Conservation (phyloP, 2,888 invertebrate species). For the Azorinus chamasolen region DNA sequence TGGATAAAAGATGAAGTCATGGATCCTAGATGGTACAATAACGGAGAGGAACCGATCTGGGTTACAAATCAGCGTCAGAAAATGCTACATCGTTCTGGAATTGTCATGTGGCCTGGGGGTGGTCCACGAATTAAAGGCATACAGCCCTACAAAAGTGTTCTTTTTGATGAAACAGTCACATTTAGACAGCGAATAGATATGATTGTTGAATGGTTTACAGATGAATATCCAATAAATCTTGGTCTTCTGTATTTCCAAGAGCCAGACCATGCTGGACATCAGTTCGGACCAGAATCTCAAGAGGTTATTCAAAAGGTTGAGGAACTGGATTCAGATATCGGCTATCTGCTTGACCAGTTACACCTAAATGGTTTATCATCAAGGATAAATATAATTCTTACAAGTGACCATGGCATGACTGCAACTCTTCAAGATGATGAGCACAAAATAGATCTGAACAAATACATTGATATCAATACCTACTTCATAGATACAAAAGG, state of each 20-base stretch:
- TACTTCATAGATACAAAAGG: slow-evolving; percentile 87
- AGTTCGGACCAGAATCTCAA: slow-evolving; percentile 87
- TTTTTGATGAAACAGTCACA: slow-evolving; percentile 74
- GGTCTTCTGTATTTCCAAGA: slow-evolving; percentile 91
- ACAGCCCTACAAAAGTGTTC: slow-evolving; percentile 66
- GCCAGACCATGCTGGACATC: slow-evolving; percentile 90
- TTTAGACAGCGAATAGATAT: slow-evolving; percentile 76
- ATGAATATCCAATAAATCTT: slow-evolving; percentile 89
- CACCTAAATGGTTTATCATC: slow-evolving; percentile 87
- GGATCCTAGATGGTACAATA: slow-evolving; percentile 87
- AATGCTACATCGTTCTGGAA: slow-evolving; percentile 89
- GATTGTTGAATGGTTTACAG: slow-evolving; percentile 81
- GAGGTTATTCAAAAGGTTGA: slow-evolving; percentile 88
- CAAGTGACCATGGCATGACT: slow-evolving; percentile 92
- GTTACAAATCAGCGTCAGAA: slow-evolving; percentile 88
- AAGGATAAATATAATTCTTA: slow-evolving; percentile 89
- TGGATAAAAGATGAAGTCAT: slow-evolving; percentile 69
- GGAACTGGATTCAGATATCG: slow-evolving; percentile 84
- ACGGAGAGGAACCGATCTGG: slow-evolving; percentile 86
- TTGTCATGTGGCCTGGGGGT: slow-evolving; percentile 91
- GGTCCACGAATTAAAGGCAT: slow-evolving; percentile 85
- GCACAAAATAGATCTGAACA: slow-evolving; percentile 73
- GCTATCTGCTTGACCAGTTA: slow-evolving; percentile 88
- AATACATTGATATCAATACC: slow-evolving; percentile 64
- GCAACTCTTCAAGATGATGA: slow-evolving; percentile 85